Base-by-base conservation (phyloP, 2,888 invertebrate species). In the Pristionchus exspectatus region DNA sequence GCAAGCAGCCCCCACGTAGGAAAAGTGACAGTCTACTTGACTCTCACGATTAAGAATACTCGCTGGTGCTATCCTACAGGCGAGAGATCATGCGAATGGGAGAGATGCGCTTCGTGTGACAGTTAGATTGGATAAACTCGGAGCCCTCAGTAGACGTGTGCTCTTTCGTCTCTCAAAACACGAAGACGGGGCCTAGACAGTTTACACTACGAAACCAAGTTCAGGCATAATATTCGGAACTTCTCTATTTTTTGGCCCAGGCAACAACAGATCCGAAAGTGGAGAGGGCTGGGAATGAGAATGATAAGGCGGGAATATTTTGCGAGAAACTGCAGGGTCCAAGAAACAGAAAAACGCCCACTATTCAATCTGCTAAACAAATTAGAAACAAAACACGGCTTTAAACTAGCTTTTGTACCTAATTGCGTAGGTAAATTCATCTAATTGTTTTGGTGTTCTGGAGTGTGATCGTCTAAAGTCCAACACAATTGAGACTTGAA, bases 81-180 rank as follows among this genome's bases (percentile, higher is more conserved):
- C 12, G 18, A 21, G 66, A 66, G 2, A 66, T 1, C 0, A 27
- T 66, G 66, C 0, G 27, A 27, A 27, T 14, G 12, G 66, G 9
- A 27, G 66, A 66, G 66, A 59, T 24, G 0, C 27, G 27, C 7
- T 59, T 59, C 2, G 14, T 59, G 59, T 72, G 69, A 72, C 69
- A 72, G 69, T 72, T 72, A 30, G 33, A 72, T 72, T 72, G 30
- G 69, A 63, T n/a, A n/a, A n/a, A n/a, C 21, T 10, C 1, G 63
- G 14, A 5, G 18, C 44, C 59, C 14, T 59, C 14, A 24, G 21
- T 59, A n/a, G 63, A 63, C 63, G n/a, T 63, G 63, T 24, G 63
- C 63, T 63, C 63, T 56, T 56, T 66, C 66, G 66, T 27, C 66
- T 72, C 69, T 72, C 69, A 72, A 30, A 33, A 63, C 63, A 63